phyloP scores from a whole-genome alignment of 2,113 vertebrate genomes.

The Hyperoodon ampullatus region DNA sequence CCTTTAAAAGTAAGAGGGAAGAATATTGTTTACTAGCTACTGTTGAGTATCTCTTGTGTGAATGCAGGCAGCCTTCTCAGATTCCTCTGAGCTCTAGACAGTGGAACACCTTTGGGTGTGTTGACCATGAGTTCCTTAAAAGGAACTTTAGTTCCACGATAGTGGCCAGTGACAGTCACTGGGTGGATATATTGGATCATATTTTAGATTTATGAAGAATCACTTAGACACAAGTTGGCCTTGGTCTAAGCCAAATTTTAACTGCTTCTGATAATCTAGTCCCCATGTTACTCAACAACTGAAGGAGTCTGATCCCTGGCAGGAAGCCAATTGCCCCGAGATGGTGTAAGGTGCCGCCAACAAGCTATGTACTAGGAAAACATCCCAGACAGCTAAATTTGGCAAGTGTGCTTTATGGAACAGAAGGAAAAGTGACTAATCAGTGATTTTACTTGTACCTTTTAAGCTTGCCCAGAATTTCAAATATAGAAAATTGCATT shows the following conservation, averaged over 20 bases:
- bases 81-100: neutral
- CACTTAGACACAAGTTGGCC: neutral
- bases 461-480: conserved; percentile 61
- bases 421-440: conserved; percentile 24
- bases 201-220: conserved; percentile 56
- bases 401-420: neutral
- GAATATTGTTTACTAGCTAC: neutral
- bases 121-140: conserved; percentile 9
- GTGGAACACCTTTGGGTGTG: neutral
- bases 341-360: neutral
- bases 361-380: conserved; percentile 24
- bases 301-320: conserved; percentile 23
- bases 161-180: neutral
- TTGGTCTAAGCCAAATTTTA: conserved; percentile 47
- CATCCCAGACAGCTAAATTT: conserved; percentile 41
- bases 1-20: neutral
- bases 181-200: conserved; percentile 13
- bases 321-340: neutral
- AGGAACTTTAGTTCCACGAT: neutral
- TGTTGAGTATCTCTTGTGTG: neutral
- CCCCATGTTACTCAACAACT: neutral
- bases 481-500: conserved; percentile 61
- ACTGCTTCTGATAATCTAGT: conserved; percentile 30
- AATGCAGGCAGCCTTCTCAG: neutral
- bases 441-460: conserved; percentile 57